Base-by-base conservation (phyloP, 2,113 vertebrate species). In the Podarcis raffonei region DNA sequence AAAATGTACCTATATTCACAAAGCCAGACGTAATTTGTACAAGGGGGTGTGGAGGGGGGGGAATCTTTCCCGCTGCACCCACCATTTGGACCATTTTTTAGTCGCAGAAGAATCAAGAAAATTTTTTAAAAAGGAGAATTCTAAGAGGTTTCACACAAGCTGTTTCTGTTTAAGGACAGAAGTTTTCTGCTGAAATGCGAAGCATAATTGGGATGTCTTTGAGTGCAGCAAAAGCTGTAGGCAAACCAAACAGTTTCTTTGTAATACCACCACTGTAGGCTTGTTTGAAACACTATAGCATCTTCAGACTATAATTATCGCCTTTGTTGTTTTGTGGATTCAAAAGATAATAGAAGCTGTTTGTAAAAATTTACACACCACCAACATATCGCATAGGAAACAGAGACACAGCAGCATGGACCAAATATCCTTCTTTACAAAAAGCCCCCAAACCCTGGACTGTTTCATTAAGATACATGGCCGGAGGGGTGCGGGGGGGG, bases 101-200 rank as follows among this genome's bases (percentile, higher is more conserved):
- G 89, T 91, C 92, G 94, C 93, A 88, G n/a, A 86, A 95, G 89
- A 85, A 89, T 32, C 83, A 80, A 66, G 81, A 87, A 91, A 93
- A 12, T 1, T n/a, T 92, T 1, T n/a, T 92, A 79, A 84, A 83
- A 68, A 95, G 84, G 9, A 92, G 92, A 93, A 81, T 6, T 84
- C 42, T 89, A 83, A 86, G 81, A 92, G 79, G 42, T 90, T 96
- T 95, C 92, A 92, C 89, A 92, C 92, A 97, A 96, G 94, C 92
- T 96, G 95, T 95, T 97, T 96, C 85, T 94, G 83, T 93, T 96
- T 96, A 95, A 96, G 94, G 92, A 95, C 93, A 96, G 94, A 96
- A 95, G 94, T 95, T 68, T 96, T 95, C 91, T 94, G 92, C 92
- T 96, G 4, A 0, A 95, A 94, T 90, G 35, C 87, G 68, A 32